Evolutionary conservation across 1,140 invertebrate genomes (phyloP), one percentile per base, ranked within the genome.

Genomic region (Drosophila mauritiana): DNA sequence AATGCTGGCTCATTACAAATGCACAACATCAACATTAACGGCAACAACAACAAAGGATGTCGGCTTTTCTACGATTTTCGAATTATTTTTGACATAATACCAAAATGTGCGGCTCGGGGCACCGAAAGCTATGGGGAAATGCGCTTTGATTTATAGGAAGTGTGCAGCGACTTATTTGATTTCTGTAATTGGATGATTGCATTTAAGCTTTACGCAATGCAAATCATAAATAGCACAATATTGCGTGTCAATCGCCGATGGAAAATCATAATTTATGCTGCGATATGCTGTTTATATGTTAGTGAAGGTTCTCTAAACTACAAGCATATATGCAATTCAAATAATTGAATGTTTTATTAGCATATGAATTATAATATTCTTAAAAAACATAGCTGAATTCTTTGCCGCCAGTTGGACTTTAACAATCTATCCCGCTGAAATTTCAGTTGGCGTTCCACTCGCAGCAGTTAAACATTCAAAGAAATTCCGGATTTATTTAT

Each of bases 1-100:
- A 72, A 72, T 72, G 68, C 68, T 57, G 68, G 17, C 68, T 72
- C 68, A 72, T 72, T 72, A 72, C 65, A 70, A 72, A 72, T 72
- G 65, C 68, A 72, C 65, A 57, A 57, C 68, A 68, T 57, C 67
- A 70, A 57, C 52, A 72, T 70, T 49, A 69, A 43, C 67, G 64
- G 43, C 68, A 70, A 72, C 65, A 70, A 72, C 65, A 72, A 72
- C 68, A 72, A 70, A 72, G 68, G 68, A 72, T 49, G 27, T 70
- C 52, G 52, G 52, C 64, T 57, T 70, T 57, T 37, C 68, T 70
- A 34, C 68, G 12, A 57, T 48, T 68, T 68, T 45, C 61, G 13
- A 68, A 65, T 68, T 65, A 68, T 65, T 40, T 68, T 70, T 70
- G 67, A 70, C 65, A 42, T 49, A 70, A 70, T 70, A 56, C 65